Base-by-base conservation (phyloP, 2,113 vertebrate genomes). In the Daphoenositta chrysoptera region DNA sequence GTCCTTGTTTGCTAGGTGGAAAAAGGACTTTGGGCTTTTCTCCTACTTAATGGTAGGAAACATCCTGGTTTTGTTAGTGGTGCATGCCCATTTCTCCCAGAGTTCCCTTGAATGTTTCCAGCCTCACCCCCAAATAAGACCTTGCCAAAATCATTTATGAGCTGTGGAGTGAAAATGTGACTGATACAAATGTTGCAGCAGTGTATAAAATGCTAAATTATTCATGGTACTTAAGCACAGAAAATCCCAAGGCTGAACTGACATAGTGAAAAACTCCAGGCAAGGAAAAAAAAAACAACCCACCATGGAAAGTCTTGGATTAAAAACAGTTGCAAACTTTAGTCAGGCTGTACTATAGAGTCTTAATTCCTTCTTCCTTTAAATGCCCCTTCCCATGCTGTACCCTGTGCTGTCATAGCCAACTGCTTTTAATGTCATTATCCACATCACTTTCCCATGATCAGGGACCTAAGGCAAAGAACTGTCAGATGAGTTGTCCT, bases 181-280 rank as follows among this genome's bases (percentile, higher is more conserved):
- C 45, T 73, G 84, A 83, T 91, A 85, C 63, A 91, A 96, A 87
- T 80, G 58, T 87, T 93, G 58, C 63, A 83, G 82, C 39, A 51
- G 75, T 86, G 66, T 94, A 69, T 93, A 77, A 96, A 97, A 93
- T 88, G 20, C 77, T 94, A 63, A 84, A 82, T 94, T 94, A 78
- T 95, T 95, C 78, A 84, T 83, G 70, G 70, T 87, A 33, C 48
- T 91, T 91, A 89, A 89, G 42, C 70, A 70, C 40, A 72, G 63
- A 96, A 94, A 76, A 87, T 96, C 45, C 75, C 69, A 39, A 28
- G 37, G 77, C 65, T 93, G 65, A 84, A 83, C 28, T 48, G 44
- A 71, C 65, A 44, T 35, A 68, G 76, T 61, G 48, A 94, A 84
- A 79, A 94, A 87, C 65, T 91, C 45, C 42, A 87, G 84, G 81